These are phyloP conservation scores for Colossoma macropomum DNA, from an alignment of 2,113 vertebrate genomes.

Conservation along the genomic window DNA sequence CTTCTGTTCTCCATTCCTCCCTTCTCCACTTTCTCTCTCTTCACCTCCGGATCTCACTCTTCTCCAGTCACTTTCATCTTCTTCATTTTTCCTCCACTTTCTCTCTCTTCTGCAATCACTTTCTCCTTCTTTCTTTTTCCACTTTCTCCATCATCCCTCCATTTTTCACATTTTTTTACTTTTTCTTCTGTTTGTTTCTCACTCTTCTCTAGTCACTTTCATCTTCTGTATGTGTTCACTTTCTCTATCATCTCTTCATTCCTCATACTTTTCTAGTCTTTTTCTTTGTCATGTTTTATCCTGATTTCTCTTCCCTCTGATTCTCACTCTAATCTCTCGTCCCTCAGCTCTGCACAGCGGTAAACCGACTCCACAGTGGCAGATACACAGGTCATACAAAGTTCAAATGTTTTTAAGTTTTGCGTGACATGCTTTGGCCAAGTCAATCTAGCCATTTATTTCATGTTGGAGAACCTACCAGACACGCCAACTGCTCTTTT, in stretches of 20 bases:
- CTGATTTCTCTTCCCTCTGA: neutral
- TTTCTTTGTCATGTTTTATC: conserved; percentile 41
- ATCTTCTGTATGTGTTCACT: too few species aligned
- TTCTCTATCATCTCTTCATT: conserved; percentile 48
- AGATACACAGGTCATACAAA: too few species aligned
- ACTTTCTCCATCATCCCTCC: neutral
- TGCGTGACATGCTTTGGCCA: too few species aligned
- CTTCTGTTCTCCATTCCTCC: conserved; percentile 38
- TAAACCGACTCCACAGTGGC: too few species aligned
- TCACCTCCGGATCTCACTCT: conserved; percentile 13
- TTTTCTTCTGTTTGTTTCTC: neutral
- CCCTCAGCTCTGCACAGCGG: too few species aligned
- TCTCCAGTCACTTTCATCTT: neutral
- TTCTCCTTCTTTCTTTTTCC: conserved; percentile 26
- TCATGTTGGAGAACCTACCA: too few species aligned
- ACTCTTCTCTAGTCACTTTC: neutral
- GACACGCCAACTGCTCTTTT: too few species aligned
- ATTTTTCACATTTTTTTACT: neutral
- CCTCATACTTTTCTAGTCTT: neutral
- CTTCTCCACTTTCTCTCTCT: conserved; percentile 19
- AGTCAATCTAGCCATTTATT: too few species aligned
- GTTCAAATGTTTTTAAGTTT: too few species aligned
- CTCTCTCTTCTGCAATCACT: neutral
- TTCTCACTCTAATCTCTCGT: neutral
- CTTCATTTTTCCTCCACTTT: neutral